Conservation (phyloP, 1,140 invertebrate species). For the Ridgeia piscesae region DNA sequence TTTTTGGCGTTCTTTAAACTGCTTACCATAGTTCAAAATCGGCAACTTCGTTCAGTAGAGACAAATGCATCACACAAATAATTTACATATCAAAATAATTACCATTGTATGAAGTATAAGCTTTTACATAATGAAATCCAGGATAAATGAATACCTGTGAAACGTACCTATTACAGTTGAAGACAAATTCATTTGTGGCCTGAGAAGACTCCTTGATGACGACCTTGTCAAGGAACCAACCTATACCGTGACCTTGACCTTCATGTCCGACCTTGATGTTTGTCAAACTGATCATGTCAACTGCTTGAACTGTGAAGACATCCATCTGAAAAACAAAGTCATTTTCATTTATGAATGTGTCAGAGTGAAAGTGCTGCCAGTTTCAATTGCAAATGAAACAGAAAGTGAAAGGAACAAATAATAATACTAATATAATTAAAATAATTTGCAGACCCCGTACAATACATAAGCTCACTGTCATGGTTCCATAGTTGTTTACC, state of each 20-base stretch:
- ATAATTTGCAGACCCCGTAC: too few relatives aligned
- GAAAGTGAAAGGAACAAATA: background rate
- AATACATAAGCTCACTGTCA: too few relatives aligned
- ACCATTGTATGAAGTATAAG: too few relatives aligned
- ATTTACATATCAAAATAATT: too few relatives aligned
- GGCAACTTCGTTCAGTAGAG: too few relatives aligned
- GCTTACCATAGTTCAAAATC: too few relatives aligned
- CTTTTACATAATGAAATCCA: too few relatives aligned
- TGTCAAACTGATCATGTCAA: constrained; percentile 19
- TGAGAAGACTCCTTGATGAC: constrained; percentile 28
- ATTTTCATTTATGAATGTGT: background rate
- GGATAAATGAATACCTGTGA: background rate
- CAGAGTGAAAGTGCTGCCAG: background rate
- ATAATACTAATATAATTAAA: too few relatives aligned
- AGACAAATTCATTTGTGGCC: constrained; percentile 42
- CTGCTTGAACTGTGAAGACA: constrained; percentile 23
- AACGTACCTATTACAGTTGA: constrained; percentile 29
- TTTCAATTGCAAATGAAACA: too few relatives aligned
- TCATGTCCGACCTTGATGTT: constrained; percentile 24
- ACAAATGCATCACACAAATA: too few relatives aligned
- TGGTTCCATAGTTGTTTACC: too few relatives aligned
- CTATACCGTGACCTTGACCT: constrained; percentile 32
- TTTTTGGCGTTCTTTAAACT: too few relatives aligned
- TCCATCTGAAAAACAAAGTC: constrained; percentile 23
- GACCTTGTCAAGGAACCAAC: constrained; percentile 45